Conservation (phyloP, 1,140 invertebrate genomes). For the Radopholus similis region DNA sequence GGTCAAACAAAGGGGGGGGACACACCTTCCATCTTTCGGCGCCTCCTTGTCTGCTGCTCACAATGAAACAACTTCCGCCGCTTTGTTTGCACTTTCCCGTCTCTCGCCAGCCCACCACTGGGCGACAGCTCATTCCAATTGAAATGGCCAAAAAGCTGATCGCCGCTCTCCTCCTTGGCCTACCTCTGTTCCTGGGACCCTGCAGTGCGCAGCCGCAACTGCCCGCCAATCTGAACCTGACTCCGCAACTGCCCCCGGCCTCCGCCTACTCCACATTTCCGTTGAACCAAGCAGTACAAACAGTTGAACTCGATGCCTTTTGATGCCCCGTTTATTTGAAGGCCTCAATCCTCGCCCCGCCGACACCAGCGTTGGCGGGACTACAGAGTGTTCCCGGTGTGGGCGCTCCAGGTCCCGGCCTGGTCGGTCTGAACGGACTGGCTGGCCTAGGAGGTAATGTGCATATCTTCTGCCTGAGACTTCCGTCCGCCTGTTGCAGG, state of each 20-base stretch:
- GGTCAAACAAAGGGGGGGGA: too few relatives aligned
- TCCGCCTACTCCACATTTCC: neutral
- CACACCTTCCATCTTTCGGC: too few relatives aligned
- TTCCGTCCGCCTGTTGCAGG: neutral
- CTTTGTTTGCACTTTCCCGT: too few relatives aligned
- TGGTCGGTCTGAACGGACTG: neutral
- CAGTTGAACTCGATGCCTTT: neutral
- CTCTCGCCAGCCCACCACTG: too few relatives aligned
- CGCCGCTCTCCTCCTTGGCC: too few relatives aligned
- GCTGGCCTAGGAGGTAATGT: too few relatives aligned
- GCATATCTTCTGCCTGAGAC: neutral
- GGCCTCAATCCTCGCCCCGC: conserved; percentile 5
- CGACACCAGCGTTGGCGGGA: neutral
- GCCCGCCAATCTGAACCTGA: neutral
- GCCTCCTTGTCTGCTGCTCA: too few relatives aligned
- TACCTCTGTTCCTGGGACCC: too few relatives aligned
- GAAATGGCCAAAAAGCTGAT: too few relatives aligned
- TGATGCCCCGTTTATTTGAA: neutral
- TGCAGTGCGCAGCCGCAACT: too few relatives aligned
- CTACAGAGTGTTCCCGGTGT: neutral
- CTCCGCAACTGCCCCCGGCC: neutral
- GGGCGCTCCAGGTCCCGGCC: neutral
- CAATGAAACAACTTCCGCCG: too few relatives aligned
- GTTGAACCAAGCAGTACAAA: conserved; percentile 13
- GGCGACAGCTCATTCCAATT: too few relatives aligned